Percentiles rank a stretch among this genome's conserved stretches.
phyloP scores from a whole-genome alignment of 37 sponge, comb jelly and placozoan genomes.

The Halichondria panicea region DNA sequence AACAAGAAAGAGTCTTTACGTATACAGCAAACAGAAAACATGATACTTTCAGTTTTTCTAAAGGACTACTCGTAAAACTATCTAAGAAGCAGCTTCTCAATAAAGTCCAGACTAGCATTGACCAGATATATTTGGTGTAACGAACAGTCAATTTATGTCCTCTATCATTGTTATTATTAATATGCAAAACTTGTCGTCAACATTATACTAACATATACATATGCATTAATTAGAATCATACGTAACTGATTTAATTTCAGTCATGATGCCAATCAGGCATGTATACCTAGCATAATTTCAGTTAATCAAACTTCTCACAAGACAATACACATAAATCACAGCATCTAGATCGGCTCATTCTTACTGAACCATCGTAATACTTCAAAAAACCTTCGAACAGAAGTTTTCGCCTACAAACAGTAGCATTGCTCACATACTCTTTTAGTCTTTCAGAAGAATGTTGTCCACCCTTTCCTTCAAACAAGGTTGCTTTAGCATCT shows the following conservation, averaged over 20 bases:
- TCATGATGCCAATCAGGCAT: not conserved
- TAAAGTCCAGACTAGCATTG: slow-evolving; percentile 22
- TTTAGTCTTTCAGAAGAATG: not conserved
- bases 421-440: not conserved
- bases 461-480: not conserved
- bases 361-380: not conserved
- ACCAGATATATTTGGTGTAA: not conserved
- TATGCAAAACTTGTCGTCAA: no score
- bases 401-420: slow-evolving; percentile 8
- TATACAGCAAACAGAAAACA: slow-evolving; percentile 3
- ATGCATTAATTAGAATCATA: not conserved
- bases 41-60: slow-evolving; percentile 1
- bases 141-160: not conserved
- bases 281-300: not conserved
- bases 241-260: not conserved
- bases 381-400: slow-evolving; percentile 7
- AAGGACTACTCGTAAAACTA: slow-evolving; percentile 13
- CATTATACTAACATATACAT: not conserved
- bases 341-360: not conserved
- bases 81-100: not conserved
- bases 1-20: slow-evolving; percentile 15
- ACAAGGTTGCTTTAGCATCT: slow-evolving; percentile 28
- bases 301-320: slow-evolving; percentile 8
- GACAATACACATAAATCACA: not conserved
- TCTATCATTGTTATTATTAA: not conserved